Conservation (phyloP, 1,140 invertebrate genomes). For the Thaumetopoea pityocampa region DNA sequence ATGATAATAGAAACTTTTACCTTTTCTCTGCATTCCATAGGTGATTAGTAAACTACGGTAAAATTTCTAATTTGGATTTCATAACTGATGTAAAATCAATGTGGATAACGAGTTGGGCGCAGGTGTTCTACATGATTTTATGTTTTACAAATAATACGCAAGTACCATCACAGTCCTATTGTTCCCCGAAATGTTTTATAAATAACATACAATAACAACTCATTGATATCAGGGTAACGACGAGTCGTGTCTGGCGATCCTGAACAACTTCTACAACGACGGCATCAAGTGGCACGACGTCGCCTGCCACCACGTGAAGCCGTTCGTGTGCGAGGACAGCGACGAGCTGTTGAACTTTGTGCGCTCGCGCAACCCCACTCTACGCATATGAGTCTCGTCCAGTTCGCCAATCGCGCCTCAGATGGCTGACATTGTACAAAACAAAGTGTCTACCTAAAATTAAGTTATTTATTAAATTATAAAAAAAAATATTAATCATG, state of each 20-base stretch:
- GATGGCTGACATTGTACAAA: constrained; percentile 68
- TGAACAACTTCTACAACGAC: constrained; percentile 96
- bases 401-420: constrained; percentile 30
- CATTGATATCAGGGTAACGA: constrained; percentile 92
- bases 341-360: constrained; percentile 94
- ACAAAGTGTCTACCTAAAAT: constrained; percentile 51
- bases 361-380: constrained; percentile 88
- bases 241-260: constrained; percentile 91
- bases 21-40: too few relatives aligned
- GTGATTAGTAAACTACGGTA: too few relatives aligned
- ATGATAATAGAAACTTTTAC: too few relatives aligned
- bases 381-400: constrained; percentile 81
- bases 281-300: constrained; percentile 95
- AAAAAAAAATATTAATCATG: constrained; percentile 22
- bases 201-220: too few relatives aligned
- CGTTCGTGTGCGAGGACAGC: constrained; percentile 95
- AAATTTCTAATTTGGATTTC: too few relatives aligned
- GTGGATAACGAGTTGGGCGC: too few relatives aligned
- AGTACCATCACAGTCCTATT: too few relatives aligned
- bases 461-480: constrained; percentile 68
- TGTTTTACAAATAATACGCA: too few relatives aligned
- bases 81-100: too few relatives aligned
- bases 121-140: too few relatives aligned
- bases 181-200: too few relatives aligned
- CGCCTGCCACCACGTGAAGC: constrained; percentile 93